Conservation (phyloP, 2,113 vertebrate species). For the Oreochromis niloticus region DNA sequence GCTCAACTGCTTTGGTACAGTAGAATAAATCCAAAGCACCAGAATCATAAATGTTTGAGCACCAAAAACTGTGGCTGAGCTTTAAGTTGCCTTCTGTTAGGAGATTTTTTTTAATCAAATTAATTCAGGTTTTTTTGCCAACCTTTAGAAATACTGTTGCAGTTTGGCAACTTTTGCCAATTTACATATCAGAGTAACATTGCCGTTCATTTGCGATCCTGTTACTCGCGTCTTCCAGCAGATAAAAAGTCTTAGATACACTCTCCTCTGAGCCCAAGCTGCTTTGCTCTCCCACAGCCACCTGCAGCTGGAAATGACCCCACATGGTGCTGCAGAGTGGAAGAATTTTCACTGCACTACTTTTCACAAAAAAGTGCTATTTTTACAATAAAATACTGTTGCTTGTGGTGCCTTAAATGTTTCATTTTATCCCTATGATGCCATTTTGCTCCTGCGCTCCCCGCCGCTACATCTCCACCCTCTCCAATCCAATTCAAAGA, state of each 20-base stretch:
- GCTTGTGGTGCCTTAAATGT: neutral
- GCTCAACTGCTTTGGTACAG: neutral
- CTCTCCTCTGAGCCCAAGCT: neutral
- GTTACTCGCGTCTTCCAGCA: neutral
- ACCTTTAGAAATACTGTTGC: neutral
- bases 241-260: neutral
- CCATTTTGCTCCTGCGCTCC: neutral
- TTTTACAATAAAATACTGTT: neutral
- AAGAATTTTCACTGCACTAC: neutral
- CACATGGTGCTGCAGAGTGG: neutral
- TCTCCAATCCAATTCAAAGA: conserved; percentile 32
- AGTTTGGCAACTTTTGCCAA: neutral
- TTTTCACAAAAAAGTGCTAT: neutral
- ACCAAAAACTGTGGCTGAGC: neutral
- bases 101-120: neutral
- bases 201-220: neutral
- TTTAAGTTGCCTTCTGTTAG: neutral
- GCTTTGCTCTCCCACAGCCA: neutral
- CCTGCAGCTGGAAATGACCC: neutral
- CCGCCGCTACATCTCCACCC: neutral
- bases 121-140: neutral
- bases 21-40: neutral
- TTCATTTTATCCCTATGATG: neutral
- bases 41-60: neutral
- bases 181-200: neutral